Evolutionary conservation across 2,888 invertebrate genomes (phyloP).

Genomic region (Drosophila seclusa): DNA sequence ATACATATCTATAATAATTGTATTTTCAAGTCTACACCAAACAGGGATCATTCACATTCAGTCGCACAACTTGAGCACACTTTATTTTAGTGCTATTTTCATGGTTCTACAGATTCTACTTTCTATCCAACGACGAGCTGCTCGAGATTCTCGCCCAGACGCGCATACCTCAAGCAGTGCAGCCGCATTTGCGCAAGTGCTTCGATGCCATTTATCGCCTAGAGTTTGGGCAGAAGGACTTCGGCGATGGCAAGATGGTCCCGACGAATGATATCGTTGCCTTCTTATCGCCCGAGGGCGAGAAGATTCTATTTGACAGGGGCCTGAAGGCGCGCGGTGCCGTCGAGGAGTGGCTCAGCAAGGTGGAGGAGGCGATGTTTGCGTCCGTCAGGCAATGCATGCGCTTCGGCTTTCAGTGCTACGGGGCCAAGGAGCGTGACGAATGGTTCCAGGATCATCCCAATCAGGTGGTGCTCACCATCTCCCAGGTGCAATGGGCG

Average conservation of each 20-base stretch:
- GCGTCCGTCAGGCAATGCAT: constrained; percentile 90
- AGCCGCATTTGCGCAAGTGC: constrained; percentile 95
- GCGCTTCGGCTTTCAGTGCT: constrained; percentile 91
- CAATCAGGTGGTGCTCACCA: constrained; percentile 90
- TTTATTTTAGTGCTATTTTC: background rate
- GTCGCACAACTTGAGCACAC: background rate
- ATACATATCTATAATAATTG: background rate
- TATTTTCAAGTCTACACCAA: background rate
- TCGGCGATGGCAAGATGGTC: constrained; percentile 86
- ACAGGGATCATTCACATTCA: background rate
- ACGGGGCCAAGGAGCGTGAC: constrained; percentile 87
- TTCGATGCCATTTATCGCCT: constrained; percentile 93
- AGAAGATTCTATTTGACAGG: constrained; percentile 91
- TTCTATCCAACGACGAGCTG: constrained; percentile 95
- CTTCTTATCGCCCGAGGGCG: constrained; percentile 96
- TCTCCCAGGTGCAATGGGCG: constrained; percentile 96
- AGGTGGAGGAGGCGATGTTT: constrained; percentile 96
- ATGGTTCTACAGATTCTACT: constrained; percentile 88
- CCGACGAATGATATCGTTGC: constrained; percentile 93
- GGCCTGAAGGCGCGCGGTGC: constrained; percentile 94
- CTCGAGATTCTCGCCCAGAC: constrained; percentile 96
- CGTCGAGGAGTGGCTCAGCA: constrained; percentile 96
- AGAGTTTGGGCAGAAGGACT: constrained; percentile 90
- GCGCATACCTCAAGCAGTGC: constrained; percentile 94
- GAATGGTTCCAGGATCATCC: constrained; percentile 88